These are phyloP conservation scores for Halichondria panicea DNA, from an alignment of 37 sponge, comb jelly and placozoan species.

Conservation along the genomic window DNA sequence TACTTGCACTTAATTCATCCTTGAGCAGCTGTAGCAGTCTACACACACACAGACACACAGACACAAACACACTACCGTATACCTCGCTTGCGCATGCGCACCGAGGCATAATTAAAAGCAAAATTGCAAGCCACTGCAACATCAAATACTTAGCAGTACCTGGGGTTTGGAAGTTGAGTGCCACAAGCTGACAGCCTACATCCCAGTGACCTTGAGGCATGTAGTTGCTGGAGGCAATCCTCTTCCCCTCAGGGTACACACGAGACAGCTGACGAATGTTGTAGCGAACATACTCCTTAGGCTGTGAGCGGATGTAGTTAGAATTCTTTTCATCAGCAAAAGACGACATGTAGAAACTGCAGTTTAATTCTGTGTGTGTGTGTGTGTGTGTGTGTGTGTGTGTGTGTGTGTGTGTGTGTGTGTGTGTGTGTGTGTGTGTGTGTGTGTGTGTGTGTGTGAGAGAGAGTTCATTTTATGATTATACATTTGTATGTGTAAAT, in stretches of 20 bases:
- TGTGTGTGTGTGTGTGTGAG: neutral
- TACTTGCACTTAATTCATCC: neutral
- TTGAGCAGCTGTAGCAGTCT: neutral
- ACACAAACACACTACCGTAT: neutral
- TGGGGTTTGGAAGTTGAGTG: conserved; percentile 91
- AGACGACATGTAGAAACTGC: conserved; percentile 78
- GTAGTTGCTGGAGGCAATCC: conserved; percentile 88
- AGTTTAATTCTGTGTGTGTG: conserved; percentile 49
- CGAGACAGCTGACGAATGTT: conserved; percentile 81
- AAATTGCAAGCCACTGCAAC: neutral
- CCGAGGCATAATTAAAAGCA: neutral
- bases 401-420: neutral
- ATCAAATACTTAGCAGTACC: conserved; percentile 18
- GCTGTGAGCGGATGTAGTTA: conserved; percentile 45
- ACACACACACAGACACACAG: neutral
- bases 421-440: neutral
- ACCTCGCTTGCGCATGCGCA: neutral
- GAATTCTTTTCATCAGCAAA: conserved; percentile 78
- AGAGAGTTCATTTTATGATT: too few relatives aligned
- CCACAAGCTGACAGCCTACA: conserved; percentile 93
- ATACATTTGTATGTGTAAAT: too few relatives aligned
- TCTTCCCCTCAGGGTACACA: conserved; percentile 78
- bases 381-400: conserved; percentile 1
- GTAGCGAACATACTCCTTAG: conserved; percentile 76
- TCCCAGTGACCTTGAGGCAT: conserved; percentile 92